Conservation (phyloP, 2,113 vertebrate species). For the Sitta europaea region DNA sequence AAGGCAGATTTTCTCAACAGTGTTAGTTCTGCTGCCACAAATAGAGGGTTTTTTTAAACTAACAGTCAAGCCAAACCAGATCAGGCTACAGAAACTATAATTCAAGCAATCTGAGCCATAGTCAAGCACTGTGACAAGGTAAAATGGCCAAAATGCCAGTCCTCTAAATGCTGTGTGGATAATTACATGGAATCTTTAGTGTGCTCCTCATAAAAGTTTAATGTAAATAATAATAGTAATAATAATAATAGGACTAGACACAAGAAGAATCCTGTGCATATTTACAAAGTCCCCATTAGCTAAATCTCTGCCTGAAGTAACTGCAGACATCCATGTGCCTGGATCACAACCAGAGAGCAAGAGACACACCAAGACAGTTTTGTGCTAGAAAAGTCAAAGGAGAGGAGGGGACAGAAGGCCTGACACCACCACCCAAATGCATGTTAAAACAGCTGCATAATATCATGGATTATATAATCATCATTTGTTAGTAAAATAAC, state of each 20-base stretch:
- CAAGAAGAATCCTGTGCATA: neutral
- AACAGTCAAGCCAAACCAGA: neutral
- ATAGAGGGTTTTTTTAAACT: neutral
- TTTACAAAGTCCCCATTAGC: neutral
- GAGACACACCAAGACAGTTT: neutral
- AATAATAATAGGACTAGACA: neutral
- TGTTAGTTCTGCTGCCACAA: neutral
- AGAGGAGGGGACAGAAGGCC: neutral
- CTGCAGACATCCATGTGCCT: neutral
- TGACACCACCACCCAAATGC: neutral
- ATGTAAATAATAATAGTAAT: neutral
- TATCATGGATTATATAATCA: neutral
- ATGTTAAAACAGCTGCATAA: neutral
- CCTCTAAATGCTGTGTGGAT: neutral
- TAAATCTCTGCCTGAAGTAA: neutral
- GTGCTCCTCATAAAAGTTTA: neutral
- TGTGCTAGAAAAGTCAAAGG: neutral
- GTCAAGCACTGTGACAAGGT: neutral
- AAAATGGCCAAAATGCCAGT: neutral
- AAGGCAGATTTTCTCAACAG: neutral
- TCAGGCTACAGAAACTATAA: neutral
- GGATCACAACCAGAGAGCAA: neutral
- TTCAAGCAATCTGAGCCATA: neutral
- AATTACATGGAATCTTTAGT: neutral
- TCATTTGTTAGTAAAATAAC: neutral